Base-by-base conservation (phyloP, 2,113 vertebrate genomes). In the Recurvirostra avosetta region DNA sequence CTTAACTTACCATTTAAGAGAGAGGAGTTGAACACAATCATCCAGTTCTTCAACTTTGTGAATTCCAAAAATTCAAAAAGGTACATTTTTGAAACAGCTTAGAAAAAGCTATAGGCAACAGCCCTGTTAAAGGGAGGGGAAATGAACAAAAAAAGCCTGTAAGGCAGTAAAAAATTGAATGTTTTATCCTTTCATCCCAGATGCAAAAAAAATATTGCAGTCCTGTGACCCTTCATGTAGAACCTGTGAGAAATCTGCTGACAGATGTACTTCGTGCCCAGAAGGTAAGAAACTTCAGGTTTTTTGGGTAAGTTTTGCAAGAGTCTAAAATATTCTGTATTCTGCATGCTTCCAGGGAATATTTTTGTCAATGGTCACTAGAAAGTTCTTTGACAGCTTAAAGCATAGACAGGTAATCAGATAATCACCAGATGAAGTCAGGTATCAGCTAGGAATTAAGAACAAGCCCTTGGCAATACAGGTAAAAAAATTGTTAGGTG, bases 191-290 rank as follows among this genome's bases (percentile, higher is more conserved):
- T 85, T 93, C 15, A 79, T 59, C 6, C 1, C 61, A 98, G 98
- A 80, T 40, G 41, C 66, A 63, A 34, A 56, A 13, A 70, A 55
- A 59, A 21, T 27, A 97, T 96, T 94, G 81, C 92, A 97, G 66
- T 45, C 17, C 30, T 99, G 99, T 90, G 76, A 98, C 85, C 15
- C 74, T 56, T 96, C 97, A 49, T 99, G 99, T 95, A 95, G 88
- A 93, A 98, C 98, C 25, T 99, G 99, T 90, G 86, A 81, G 40
- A 95, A 78, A 77, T 92, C 90, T 26, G 91, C 79, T 27, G 68
- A 95, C 1, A 18, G 94, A 30, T 99, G 99, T 83, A 98, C 97
- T 77, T 98, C 98, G 3, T 99, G 99, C 97, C 36, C 36, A 12
- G 34, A 97, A 98, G 99, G 99, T 99, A 94, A 97, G 96, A 93